Evolutionary conservation across 2,888 invertebrate genomes (phyloP), one percentile per base, ranked within the genome.

Genomic region (Drosophila nr. medialis): DNA sequence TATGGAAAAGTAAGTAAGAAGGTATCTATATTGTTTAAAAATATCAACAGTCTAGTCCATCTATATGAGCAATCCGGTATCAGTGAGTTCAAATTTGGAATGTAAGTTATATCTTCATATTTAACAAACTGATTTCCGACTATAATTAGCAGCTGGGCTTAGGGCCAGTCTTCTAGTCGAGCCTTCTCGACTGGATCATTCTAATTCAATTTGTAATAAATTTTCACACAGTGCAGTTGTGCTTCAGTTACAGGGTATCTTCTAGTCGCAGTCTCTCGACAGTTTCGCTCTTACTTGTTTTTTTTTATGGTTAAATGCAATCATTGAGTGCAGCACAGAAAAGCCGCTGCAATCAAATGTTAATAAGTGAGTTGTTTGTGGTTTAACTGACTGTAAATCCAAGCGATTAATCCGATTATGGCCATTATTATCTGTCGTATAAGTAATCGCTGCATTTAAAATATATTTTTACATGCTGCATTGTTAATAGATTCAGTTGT

Each of bases 301-400:
- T 29, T 36, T 24, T 32, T 54, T 30, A 59, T 56, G 36, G 50
- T 69, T 64, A 53, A 65, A 64, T 62, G 56, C 77, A 81, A 81
- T 77, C 65, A 64, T 80, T 61, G 59, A 68, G 55, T 72, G 72
- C 53, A 54, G 48, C 53, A 50, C 42, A 30, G 29, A 15, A 53
- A 21, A 32, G 21, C 53, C 27, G 62, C 34, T 54, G 55, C 78
- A 81, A 80, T 83, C 66, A 66, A 80, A 64, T 64, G 64, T 66
- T 67, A 67, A 63, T 80, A 75, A 77, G 76, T 80, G 72, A 53
- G 29, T 67, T 49, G 55, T n/a, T 29, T 64, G 76, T 51, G 80
- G 72, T 48, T 76, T 32, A 72, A 77, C 54, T 63, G 76, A 24
- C 50, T 72, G 64, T 72, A 59, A 80, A 64, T 32, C 30, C 42